Conservation (phyloP, 2,113 vertebrate genomes). For the Clarias gariepinus region DNA sequence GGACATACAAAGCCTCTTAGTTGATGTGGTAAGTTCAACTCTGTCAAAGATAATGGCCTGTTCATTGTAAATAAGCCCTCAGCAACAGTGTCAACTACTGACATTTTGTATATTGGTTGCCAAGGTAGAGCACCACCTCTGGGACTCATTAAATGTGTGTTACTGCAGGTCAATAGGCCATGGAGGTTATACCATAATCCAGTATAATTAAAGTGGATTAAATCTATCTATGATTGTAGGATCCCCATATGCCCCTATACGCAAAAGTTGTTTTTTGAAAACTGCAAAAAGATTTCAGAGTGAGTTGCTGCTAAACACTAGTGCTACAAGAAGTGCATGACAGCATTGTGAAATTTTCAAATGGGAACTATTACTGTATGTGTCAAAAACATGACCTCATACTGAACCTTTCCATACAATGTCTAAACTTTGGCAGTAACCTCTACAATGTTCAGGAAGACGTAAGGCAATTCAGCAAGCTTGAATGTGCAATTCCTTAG, state of each 20-base stretch:
- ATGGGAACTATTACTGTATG: neutral
- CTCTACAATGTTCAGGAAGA: neutral
- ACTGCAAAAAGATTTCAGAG: too few species aligned
- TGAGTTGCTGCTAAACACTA: too few species aligned
- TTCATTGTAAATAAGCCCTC: neutral
- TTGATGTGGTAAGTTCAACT: conserved; percentile 62
- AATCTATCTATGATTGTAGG: neutral
- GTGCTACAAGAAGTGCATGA: too few species aligned
- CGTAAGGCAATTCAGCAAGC: neutral
- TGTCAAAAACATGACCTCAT: neutral
- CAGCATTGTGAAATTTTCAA: neutral
- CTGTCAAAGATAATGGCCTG: neutral
- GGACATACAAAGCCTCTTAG: conserved; percentile 12
- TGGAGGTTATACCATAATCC: neutral
- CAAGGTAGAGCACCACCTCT: neutral
- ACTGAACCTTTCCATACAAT: neutral
- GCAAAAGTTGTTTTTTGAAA: neutral
- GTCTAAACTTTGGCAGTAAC: neutral
- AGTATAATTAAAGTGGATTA: neutral
- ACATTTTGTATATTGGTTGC: neutral
- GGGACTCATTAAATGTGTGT: neutral
- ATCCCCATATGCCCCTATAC: neutral
- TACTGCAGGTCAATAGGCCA: neutral
- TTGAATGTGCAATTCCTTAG: neutral
- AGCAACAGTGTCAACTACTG: neutral